These are phyloP conservation scores for Lasioglossum vierecki DNA, from an alignment of 2,888 invertebrate species.

Conservation along the genomic window DNA sequence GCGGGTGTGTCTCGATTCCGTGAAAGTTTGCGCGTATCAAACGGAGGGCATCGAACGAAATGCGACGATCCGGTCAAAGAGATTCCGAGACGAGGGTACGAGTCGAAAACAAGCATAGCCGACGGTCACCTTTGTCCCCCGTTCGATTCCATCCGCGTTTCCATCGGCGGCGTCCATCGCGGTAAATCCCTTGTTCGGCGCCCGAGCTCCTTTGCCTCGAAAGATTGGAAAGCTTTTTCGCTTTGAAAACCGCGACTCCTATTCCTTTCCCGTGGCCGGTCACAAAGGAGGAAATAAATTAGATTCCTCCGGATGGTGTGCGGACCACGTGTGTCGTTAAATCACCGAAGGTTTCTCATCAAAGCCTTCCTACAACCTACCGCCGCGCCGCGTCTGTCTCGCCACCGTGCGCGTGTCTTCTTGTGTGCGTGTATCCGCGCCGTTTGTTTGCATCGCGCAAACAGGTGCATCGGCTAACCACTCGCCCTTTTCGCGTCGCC, in stretches of 20 bases:
- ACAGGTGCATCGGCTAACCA: slow-evolving; percentile 68
- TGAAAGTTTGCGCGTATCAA: slow-evolving; percentile 54
- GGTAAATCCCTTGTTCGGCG: slow-evolving; percentile 59
- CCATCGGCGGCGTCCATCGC: slow-evolving; percentile 55
- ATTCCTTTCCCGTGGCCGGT: slow-evolving; percentile 41
- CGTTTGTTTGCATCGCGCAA: slow-evolving; percentile 72
- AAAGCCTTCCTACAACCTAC: slow-evolving; percentile 29
- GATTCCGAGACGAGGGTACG: slow-evolving; percentile 47
- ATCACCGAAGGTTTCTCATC: slow-evolving; percentile 51
- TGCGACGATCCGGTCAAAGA: slow-evolving; percentile 54
- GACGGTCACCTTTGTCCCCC: slow-evolving; percentile 44
- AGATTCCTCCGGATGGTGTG: slow-evolving; percentile 50
- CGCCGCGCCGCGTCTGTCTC: slow-evolving; percentile 1
- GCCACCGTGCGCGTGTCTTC: slow-evolving; percentile 28
- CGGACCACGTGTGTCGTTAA: slow-evolving; percentile 44
- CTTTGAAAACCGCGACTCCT: slow-evolving; percentile 58
- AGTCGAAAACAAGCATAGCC: slow-evolving; percentile 54
- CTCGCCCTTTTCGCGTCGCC: slow-evolving; percentile 40
- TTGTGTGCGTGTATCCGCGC: slow-evolving; percentile 38
- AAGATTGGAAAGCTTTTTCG: slow-evolving; percentile 71
- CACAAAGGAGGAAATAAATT: slow-evolving; percentile 62
- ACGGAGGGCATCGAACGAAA: slow-evolving; percentile 57
- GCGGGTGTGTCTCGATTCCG: slow-evolving; percentile 49
- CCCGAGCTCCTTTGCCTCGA: slow-evolving; percentile 66
- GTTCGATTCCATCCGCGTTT: slow-evolving; percentile 41